These are phyloP conservation scores for Choreutis nemorana DNA, from an alignment of 2,888 invertebrate genomes.

Conservation along the genomic window DNA sequence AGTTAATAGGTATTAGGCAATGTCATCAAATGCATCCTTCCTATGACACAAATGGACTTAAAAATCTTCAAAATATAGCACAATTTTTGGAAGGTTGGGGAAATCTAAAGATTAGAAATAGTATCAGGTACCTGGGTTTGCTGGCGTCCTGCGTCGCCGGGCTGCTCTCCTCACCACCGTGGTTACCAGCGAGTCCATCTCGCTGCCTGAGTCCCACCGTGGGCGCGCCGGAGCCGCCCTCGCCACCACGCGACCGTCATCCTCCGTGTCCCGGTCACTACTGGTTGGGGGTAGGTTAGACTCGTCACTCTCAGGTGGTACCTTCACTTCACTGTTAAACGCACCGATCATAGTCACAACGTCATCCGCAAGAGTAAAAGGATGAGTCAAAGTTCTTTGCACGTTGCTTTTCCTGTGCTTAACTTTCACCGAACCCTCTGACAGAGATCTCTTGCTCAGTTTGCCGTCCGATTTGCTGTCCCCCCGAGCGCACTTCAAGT, in stretches of 20 bases:
- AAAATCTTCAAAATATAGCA: too few relatives aligned
- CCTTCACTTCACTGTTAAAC: constrained; percentile 37
- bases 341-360: constrained; percentile 39
- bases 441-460: constrained; percentile 44
- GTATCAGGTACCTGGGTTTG: constrained; percentile 46
- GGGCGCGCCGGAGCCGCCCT: constrained; percentile 35
- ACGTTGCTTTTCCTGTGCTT: constrained; percentile 59
- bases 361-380: constrained; percentile 43
- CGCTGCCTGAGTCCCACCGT: constrained; percentile 59
- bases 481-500: constrained; percentile 40
- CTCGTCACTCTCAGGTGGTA: constrained; percentile 50
- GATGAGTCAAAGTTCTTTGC: constrained; percentile 57
- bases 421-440: constrained; percentile 56
- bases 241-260: constrained; percentile 37
- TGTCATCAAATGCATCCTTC: too few relatives aligned
- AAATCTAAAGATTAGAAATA: neutral
- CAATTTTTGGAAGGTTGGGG: too few relatives aligned
- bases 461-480: constrained; percentile 44
- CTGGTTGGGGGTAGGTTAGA: constrained; percentile 56
- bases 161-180: constrained; percentile 72
- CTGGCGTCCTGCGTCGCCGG: constrained; percentile 63
- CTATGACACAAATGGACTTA: too few relatives aligned
- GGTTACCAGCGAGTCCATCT: constrained; percentile 69
- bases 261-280: constrained; percentile 60
- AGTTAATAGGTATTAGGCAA: too few relatives aligned